Evolutionary conservation across 2,797 vertebrate species (phyloP), one percentile per base, ranked within the genome.

Genomic region (Crypturellus tataupa): DNA sequence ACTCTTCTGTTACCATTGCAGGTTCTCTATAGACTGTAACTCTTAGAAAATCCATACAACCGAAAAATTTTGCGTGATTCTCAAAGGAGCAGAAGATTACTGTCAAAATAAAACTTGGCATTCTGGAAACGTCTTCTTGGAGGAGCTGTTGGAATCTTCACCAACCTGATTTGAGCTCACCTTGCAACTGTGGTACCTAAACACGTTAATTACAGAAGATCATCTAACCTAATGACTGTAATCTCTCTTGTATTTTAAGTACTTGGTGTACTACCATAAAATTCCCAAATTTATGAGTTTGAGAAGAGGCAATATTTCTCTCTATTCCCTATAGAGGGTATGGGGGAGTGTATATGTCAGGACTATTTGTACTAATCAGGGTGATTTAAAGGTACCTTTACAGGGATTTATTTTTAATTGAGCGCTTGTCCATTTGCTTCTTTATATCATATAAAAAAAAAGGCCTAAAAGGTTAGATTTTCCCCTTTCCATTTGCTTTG

Each of bases 261-360:
- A 83, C 44, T 62, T 93, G 85, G 91, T 59, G 39, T 83, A 33
- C 59, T 89, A 60, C 76, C 21, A 68, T 89, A 85, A 95, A 93
- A 87, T 65, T 37, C 46, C 55, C 1, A 1, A 93, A 95, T 95
- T 91, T 94, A 91, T 94, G 87, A 91, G 76, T 93, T 94, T 95
- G 87, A 91, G 92, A 63, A 80, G 84, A 92, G 62, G 55, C 69
- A 85, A 65, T 95, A 92, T 95, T 96, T 96, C 93, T 91, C 42
- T 87, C 68, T 93, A 29, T 93, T 95, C 93, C 69, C 46, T 89
- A 92, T 72, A 78, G 79, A 76, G 0, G 0, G 19, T 68, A 60
- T 80, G 56, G 77, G 24, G 67, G 83, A 94, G 69, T 91, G 67
- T 91, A 63, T 90, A 92, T 87, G 84, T 95, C 94, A 95, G 92